A percentile compares a stretch with the other conserved stretches of the same genome.
These are phyloP conservation scores for Panagrolaimus sp. DNA, from an alignment of 1,140 invertebrate species.

Conservation along the genomic window DNA sequence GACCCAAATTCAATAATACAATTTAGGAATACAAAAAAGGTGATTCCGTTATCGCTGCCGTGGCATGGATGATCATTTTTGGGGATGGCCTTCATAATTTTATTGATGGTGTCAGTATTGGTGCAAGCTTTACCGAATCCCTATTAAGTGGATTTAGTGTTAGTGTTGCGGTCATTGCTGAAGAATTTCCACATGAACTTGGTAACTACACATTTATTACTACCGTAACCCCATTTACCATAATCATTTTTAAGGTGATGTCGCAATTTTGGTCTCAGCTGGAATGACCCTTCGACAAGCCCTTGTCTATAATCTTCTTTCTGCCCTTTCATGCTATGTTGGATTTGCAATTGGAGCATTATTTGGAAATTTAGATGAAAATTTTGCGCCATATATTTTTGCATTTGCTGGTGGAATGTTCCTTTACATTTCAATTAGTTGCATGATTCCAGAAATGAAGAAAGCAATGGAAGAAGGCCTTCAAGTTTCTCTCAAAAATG, in stretches of 20 bases:
- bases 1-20: no score
- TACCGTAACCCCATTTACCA: not conserved
- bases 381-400: conserved; percentile 55
- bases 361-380: conserved; percentile 62
- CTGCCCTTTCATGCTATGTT: conserved; percentile 68
- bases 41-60: conserved; percentile 65
- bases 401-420: conserved; percentile 59
- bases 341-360: conserved; percentile 66
- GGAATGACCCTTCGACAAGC: conserved; percentile 69
- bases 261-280: conserved; percentile 69
- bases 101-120: conserved; percentile 70
- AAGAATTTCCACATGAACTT: conserved; percentile 71
- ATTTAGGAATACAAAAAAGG: conserved; percentile 43
- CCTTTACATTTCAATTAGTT: conserved; percentile 52
- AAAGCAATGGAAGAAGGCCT: conserved; percentile 59
- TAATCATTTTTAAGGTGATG: conserved; percentile 63
- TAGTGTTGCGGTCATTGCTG: conserved; percentile 69
- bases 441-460: conserved; percentile 60
- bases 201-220: conserved; percentile 59
- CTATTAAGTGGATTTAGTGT: conserved; percentile 68
- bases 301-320: conserved; percentile 69
- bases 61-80: conserved; percentile 73
- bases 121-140: conserved; percentile 69
- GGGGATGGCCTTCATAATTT: conserved; percentile 72
- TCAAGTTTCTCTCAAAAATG: conserved; percentile 44